Percentiles rank a stretch among this genome's conserved stretches.
Evolutionary conservation across 2,113 vertebrate genomes (phyloP).

Genomic region (Cyphomyrus discorhynchus): DNA sequence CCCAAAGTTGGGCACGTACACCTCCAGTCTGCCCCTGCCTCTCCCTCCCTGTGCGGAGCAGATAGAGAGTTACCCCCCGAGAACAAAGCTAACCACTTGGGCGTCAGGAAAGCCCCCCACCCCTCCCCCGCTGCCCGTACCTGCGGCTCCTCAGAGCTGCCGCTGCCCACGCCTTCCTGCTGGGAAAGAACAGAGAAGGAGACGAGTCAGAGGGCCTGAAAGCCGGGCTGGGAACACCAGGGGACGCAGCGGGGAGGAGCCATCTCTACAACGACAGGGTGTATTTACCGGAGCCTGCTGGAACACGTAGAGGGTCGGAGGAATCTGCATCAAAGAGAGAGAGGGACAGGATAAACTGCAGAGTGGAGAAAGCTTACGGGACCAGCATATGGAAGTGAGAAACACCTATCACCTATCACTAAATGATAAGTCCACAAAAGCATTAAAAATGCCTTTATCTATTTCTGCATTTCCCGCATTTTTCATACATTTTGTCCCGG

Average conservation of each 20-base stretch:
- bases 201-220: background rate
- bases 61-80: background rate
- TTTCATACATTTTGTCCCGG: conserved; percentile 12
- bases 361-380: background rate
- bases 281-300: conserved; percentile 45
- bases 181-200: conserved; percentile 24
- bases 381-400: background rate
- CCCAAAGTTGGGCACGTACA: conserved; percentile 35
- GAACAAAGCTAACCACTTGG: background rate
- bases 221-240: background rate
- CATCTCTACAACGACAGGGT: background rate
- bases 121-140: conserved; percentile 25
- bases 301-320: conserved; percentile 38
- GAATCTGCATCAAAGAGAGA: conserved; percentile 30
- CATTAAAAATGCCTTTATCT: background rate
- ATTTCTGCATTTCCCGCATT: conserved; percentile 5
- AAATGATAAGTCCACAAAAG: background rate
- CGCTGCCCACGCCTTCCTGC: conserved; percentile 40
- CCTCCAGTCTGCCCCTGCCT: conserved; percentile 29
- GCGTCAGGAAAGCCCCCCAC: background rate
- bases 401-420: background rate
- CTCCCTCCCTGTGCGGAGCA: conserved; percentile 37
- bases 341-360: background rate
- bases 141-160: conserved; percentile 56
- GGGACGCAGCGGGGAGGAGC: background rate